Conservation (phyloP, 2,113 vertebrate species). For the Onychorhynchus coronatus region DNA sequence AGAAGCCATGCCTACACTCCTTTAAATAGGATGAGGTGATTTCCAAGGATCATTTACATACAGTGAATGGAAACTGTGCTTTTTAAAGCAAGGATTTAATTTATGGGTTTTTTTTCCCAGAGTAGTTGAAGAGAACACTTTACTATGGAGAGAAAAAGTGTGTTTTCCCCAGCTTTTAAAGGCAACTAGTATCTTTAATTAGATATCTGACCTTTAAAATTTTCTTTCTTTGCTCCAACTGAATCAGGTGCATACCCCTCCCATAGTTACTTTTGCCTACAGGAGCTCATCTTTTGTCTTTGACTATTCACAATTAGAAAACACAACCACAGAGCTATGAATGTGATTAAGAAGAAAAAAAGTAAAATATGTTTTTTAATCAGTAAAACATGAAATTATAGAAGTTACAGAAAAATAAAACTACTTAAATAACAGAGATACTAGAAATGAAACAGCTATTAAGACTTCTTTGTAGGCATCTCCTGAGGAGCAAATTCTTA, state of each 20-base stretch:
- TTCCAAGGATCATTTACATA: neutral
- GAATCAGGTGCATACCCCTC: neutral
- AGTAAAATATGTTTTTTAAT: neutral
- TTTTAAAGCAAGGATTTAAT: neutral
- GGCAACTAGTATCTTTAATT: neutral
- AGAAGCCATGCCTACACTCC: neutral
- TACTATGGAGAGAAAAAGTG: neutral
- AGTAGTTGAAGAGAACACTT: neutral
- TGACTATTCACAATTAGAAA: neutral
- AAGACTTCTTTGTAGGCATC: neutral
- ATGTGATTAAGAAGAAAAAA: neutral
- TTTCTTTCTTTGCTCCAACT: neutral
- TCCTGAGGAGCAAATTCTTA: neutral
- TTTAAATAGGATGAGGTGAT: neutral
- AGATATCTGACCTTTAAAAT: slow-evolving; percentile 7
- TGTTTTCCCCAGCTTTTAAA: neutral
- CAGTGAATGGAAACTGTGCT: neutral
- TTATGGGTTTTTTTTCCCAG: neutral
- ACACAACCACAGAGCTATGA: neutral
- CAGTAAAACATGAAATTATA: neutral
- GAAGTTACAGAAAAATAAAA: neutral
- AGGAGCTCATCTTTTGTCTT: neutral
- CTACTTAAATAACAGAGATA: neutral
- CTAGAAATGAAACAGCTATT: neutral
- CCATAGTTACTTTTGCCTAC: neutral